Percentiles rank a stretch among this genome's conserved stretches.
phyloP scores from a whole-genome alignment of 2,888 invertebrate genomes.

The Apamea monoglypha region DNA sequence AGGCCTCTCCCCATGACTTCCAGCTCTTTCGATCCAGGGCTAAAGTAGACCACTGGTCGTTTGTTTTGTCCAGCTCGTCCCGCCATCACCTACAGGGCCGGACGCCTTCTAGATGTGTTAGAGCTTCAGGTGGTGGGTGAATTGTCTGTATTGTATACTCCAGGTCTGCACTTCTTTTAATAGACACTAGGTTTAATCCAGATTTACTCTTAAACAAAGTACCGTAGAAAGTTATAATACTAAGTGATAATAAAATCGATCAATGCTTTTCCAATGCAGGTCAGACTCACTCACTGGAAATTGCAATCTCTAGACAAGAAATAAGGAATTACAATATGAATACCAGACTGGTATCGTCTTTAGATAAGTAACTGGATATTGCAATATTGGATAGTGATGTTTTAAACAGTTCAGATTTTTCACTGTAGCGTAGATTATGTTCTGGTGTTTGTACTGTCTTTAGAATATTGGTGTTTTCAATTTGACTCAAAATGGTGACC shows the following conservation, averaged over 20 bases:
- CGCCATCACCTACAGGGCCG: too few relatives aligned
- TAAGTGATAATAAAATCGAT: constrained; percentile 43
- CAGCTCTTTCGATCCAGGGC: too few relatives aligned
- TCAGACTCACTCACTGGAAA: constrained; percentile 48
- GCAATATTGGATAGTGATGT: constrained; percentile 26
- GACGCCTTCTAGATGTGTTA: too few relatives aligned
- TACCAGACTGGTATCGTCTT: constrained; percentile 29
- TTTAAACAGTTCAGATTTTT: not conserved
- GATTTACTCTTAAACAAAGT: constrained; percentile 23
- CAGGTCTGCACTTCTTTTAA: not conserved
- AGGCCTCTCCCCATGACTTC: too few relatives aligned
- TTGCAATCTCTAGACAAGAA: constrained; percentile 54
- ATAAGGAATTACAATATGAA: constrained; percentile 47
- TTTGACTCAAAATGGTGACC: not conserved
- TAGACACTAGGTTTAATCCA: not conserved
- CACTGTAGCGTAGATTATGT: not conserved
- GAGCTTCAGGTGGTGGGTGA: too few relatives aligned
- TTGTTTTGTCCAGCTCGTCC: too few relatives aligned
- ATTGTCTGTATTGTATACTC: not conserved
- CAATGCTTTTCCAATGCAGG: constrained; percentile 36
- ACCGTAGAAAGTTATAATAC: constrained; percentile 11
- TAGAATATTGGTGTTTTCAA: not conserved
- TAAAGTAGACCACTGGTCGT: too few relatives aligned
- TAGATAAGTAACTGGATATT: constrained; percentile 29
- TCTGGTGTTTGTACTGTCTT: not conserved